Evolutionary conservation across 1,140 invertebrate species (phyloP).

Genomic region (Drosophila trapezifrons): DNA sequence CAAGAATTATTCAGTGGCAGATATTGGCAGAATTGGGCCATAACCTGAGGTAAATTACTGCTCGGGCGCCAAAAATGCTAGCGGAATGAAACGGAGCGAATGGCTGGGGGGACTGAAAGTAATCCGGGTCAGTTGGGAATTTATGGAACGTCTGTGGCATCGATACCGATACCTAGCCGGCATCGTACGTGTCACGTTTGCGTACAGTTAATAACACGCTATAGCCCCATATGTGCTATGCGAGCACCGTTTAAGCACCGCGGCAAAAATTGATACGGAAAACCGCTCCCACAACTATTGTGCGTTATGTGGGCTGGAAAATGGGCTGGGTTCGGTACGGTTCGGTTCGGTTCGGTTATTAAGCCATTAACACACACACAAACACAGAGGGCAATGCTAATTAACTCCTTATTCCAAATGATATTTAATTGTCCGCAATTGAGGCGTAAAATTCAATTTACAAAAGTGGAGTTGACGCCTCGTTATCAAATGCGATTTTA

Average conservation of each 20-base stretch:
- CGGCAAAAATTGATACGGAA: constrained; percentile 31
- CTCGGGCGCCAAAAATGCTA: no score
- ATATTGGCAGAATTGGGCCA: no score
- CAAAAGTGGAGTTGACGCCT: not conserved
- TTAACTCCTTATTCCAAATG: constrained; percentile 36
- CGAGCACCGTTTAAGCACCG: constrained; percentile 41
- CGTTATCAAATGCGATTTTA: constrained; percentile 9
- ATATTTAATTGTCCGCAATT: constrained; percentile 48
- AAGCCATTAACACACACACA: constrained; percentile 34
- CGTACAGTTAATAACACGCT: constrained; percentile 34
- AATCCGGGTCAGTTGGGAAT: constrained; percentile 47
- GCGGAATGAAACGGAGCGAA: not conserved
- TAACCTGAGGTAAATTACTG: not conserved
- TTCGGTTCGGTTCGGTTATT: constrained; percentile 19
- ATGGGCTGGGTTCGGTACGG: constrained; percentile 19
- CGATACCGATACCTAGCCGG: constrained; percentile 8
- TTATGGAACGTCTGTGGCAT: constrained; percentile 8
- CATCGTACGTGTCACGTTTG: constrained; percentile 22
- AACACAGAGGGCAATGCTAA: constrained; percentile 37
- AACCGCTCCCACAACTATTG: constrained; percentile 38
- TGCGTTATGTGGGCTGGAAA: constrained; percentile 29
- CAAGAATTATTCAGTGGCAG: no score
- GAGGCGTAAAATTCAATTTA: constrained; percentile 40
- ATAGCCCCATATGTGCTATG: constrained; percentile 11
- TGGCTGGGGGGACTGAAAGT: not conserved